Percentiles rank a stretch among this genome's conserved stretches.
Evolutionary conservation across 2,797 vertebrate species (phyloP).

Genomic region (Orientallactaga sibirica): DNA sequence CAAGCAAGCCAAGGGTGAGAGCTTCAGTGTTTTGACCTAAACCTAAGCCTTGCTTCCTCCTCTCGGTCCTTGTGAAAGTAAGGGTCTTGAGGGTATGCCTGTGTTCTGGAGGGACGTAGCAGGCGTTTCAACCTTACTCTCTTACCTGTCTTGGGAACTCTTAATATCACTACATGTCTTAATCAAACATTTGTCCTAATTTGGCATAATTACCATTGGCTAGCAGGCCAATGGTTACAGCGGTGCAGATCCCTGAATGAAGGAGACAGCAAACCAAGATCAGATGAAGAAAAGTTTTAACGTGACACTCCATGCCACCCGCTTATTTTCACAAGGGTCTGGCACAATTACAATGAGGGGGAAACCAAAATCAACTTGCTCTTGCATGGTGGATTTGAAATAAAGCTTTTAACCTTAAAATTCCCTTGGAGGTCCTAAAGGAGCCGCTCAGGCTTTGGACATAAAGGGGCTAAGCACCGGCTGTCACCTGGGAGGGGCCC

Average conservation of each 20-base stretch:
- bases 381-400: neutral
- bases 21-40: neutral
- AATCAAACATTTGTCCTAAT: neutral
- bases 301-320: neutral
- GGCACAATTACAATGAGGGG: neutral
- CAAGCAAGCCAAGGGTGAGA: neutral
- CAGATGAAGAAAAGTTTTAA: neutral
- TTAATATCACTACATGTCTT: neutral
- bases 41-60: neutral
- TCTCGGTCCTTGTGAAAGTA: neutral
- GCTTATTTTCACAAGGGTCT: neutral
- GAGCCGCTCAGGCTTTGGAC: conserved; percentile 71
- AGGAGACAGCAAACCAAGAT: neutral
- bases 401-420: neutral
- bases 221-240: neutral
- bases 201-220: neutral
- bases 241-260: neutral
- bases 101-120: fast-evolving
- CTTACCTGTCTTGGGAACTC: neutral
- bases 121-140: neutral
- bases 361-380: neutral
- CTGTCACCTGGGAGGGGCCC: conserved; percentile 27
- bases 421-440: neutral
- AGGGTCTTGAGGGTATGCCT: neutral
- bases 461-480: neutral